Base-by-base conservation (phyloP, 1,140 invertebrate species). In the Formica exsecta region DNA sequence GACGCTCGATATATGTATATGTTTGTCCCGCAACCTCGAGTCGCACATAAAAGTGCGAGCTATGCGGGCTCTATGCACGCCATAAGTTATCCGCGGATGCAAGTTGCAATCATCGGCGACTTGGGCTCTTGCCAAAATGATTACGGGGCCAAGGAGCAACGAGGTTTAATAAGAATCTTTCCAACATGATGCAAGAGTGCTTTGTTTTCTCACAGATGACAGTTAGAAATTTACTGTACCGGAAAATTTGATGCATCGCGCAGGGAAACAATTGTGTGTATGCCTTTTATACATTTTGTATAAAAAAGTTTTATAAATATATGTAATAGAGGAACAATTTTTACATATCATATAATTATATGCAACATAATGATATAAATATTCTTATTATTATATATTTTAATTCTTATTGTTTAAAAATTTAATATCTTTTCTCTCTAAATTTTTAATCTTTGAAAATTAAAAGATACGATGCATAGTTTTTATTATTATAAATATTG, bases 21-120 rank as follows among this genome's bases (percentile, higher is more conserved):
- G 22, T 76, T 59, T 54, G 79, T 74, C 64, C 59, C 79, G 88
- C 86, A 87, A 88, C 86, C 89, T 89, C 89, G 76, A 9, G 89
- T 76, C 74, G 61, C 59, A 51, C 44, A 85, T 87, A 87, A 89
- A 87, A 89, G 65, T 77, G 77, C 64, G 32, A 38, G 32, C 61
- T 73, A 62, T 38, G 32, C 38, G 48, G 22, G 32, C 19, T 44
- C 36, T 44, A 74, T 62, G 64, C 68, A 65, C 51, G 57, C 32
- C 59, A 59, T 48, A 54, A 76, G 68, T 88, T 87, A 86, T 86
- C 41, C 62, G 87, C 76, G 51, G 29, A 81, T 80, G 61, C 87
- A 59, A 32, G 80, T 74, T 8, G 44, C 44, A n/a, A 38, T 62
- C 66, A 61, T 44, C 13, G 22, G 29, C 54, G 29, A 16, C 22